phyloP scores from a whole-genome alignment of 2,113 vertebrate genomes.

The Notarius quadriscutis region DNA sequence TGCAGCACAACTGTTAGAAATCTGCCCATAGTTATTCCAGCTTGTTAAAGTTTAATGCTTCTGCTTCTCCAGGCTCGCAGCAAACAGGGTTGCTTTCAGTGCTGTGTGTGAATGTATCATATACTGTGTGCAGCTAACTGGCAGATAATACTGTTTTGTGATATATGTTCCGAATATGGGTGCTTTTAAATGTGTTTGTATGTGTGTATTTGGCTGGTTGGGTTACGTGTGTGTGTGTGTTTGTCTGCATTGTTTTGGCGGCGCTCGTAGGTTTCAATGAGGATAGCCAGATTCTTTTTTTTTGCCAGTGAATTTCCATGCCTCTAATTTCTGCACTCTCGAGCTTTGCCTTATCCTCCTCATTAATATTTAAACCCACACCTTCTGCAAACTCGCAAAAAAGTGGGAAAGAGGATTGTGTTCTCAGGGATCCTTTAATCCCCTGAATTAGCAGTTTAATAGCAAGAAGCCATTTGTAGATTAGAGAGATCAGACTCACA shows the following conservation, averaged over 20 bases:
- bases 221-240: not conserved
- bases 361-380: constrained; percentile 66
- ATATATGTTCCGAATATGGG: constrained; percentile 10
- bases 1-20: constrained; percentile 53
- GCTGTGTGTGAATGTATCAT: constrained; percentile 9
- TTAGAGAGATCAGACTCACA: constrained; percentile 62
- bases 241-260: not conserved
- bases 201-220: not conserved
- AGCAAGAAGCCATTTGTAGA: constrained; percentile 67
- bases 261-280: not conserved
- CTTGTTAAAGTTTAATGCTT: constrained; percentile 62
- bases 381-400: constrained; percentile 62
- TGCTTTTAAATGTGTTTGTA: not conserved
- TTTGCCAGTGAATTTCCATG: constrained; percentile 51
- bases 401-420: constrained; percentile 62
- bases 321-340: constrained; percentile 56
- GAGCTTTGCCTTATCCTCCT: constrained; percentile 49
- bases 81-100: constrained; percentile 35
- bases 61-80: constrained; percentile 45
- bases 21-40: constrained; percentile 58
- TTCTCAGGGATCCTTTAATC: constrained; percentile 65
- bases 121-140: constrained; percentile 10
- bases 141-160: constrained; percentile 15
- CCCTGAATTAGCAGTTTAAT: constrained; percentile 67
- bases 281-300: constrained; percentile 7